These are phyloP conservation scores for Drosophila mauritiana DNA, from an alignment of 1,140 invertebrate genomes.

Conservation along the genomic window DNA sequence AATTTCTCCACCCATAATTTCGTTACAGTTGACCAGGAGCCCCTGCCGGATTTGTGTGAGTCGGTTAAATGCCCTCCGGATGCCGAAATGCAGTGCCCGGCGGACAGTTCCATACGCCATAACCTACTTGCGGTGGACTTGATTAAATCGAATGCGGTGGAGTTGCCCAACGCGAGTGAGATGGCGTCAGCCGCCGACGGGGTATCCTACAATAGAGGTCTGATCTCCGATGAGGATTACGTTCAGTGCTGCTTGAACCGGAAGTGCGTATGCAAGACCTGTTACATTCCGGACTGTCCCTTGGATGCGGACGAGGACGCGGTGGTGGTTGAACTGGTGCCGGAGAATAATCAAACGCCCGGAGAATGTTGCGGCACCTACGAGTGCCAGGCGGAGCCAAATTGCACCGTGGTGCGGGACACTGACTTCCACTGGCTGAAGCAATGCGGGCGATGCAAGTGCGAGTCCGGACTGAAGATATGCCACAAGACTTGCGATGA, in stretches of 20 bases:
- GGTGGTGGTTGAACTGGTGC: constrained; percentile 61
- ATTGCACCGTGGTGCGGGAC: constrained; percentile 63
- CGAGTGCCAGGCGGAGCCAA: constrained; percentile 65
- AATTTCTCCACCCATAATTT: constrained; percentile 10
- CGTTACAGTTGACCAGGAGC: constrained; percentile 50
- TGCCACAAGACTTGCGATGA: constrained; percentile 76
- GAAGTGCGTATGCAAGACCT: constrained; percentile 76
- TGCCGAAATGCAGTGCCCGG: constrained; percentile 72
- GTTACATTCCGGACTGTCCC: constrained; percentile 70
- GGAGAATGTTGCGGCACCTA: constrained; percentile 74
- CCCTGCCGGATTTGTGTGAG: constrained; percentile 58
- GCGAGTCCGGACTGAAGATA: constrained; percentile 56
- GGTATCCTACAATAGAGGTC: constrained; percentile 30
- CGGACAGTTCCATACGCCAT: constrained; percentile 68
- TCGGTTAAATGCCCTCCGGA: constrained; percentile 69
- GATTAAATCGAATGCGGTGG: constrained; percentile 51
- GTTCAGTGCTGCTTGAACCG: constrained; percentile 66
- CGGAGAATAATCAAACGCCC: constrained; percentile 66
- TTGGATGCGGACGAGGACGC: constrained; percentile 23
- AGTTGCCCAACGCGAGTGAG: constrained; percentile 3
- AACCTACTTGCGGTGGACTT: constrained; percentile 53
- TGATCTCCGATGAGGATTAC: constrained; percentile 53
- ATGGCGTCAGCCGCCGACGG: neutral
- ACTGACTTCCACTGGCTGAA: constrained; percentile 69
- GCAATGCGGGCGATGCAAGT: constrained; percentile 68